Evolutionary conservation across 2,888 invertebrate species (phyloP), one percentile per base, ranked within the genome.

Genomic region (Eupithecia inturbata): DNA sequence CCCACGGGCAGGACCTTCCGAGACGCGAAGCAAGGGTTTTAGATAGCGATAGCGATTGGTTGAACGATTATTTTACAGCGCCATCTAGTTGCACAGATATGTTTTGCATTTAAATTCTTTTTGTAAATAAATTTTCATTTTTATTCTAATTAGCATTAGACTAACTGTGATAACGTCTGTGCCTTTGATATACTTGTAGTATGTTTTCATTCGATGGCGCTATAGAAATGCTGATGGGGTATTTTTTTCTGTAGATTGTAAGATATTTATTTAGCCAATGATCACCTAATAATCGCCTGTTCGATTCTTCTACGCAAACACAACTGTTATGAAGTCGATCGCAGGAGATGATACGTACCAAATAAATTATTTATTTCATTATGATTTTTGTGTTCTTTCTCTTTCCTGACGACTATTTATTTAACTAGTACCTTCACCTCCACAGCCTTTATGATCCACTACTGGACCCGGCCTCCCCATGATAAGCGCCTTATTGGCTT

Each of bases 141-240:
- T 73, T 77, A 79, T 82, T 83, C 79, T 84, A 83, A 80, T 82
- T 82, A 87, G 85, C 85, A 86, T 89, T 91, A 90, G 85, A 91
- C 85, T 88, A 91, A 88, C 93, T 93, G 93, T 93, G 93, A 93
- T 93, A 93, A 72, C 91, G 91, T 92, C 92, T 92, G 93, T 93
- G 93, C 93, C 93, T 93, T 92, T 36, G 88, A 88, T 88, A 84
- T 88, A 86, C 85, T 31, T 36, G 64, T n/a, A 66, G 6, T 62
- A 62, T 62, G 62, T 62, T 31, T 62, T 85, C 62, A 85, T 80
- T 83, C 74, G 91, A 87, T 93, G 92, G 93, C 93, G 92, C 93
- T 92, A 85, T 85, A 84, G 75, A 84, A 87, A 83, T 85, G 77
- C 79, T 80, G 78, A 81, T 80, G 79, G 78, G 82, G 78, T 82